phyloP scores from a whole-genome alignment of 2,113 vertebrate species.

The Willisornis vidua region DNA sequence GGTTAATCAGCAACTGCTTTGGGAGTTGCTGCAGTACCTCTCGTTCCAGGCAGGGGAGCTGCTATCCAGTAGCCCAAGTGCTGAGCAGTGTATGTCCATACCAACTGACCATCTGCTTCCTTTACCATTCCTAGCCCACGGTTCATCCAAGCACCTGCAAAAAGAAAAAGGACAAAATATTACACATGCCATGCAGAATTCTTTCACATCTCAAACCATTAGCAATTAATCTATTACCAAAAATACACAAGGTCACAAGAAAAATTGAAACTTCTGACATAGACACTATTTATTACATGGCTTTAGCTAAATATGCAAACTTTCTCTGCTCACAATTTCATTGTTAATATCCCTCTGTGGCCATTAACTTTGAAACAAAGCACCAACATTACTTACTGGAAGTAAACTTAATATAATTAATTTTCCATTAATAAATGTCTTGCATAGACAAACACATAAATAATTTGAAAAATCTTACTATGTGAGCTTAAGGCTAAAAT shows the following conservation, averaged over 20 bases:
- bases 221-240: not conserved
- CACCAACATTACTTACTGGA: not conserved
- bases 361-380: not conserved
- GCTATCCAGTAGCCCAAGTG: constrained; percentile 93
- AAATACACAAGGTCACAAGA: not conserved
- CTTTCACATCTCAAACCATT: not conserved
- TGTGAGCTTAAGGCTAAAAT: not conserved
- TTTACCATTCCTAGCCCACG: constrained; percentile 86
- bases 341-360: not conserved
- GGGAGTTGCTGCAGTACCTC: constrained; percentile 73
- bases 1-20: not conserved
- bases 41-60: constrained; percentile 81
- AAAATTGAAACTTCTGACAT: not conserved
- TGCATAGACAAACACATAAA: not conserved
- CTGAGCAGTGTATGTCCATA: constrained; percentile 89
- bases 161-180: not conserved
- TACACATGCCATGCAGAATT: not conserved
- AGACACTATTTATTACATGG: not conserved
- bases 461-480: not conserved
- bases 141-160: constrained; percentile 88
- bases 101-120: constrained; percentile 71
- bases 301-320: not conserved
- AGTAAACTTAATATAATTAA: not conserved
- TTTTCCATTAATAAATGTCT: not conserved
- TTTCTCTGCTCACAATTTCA: not conserved